Evolutionary conservation across 2,113 vertebrate genomes (phyloP), one percentile per base, ranked within the genome.

Genomic region (Gallinago undulata): DNA sequence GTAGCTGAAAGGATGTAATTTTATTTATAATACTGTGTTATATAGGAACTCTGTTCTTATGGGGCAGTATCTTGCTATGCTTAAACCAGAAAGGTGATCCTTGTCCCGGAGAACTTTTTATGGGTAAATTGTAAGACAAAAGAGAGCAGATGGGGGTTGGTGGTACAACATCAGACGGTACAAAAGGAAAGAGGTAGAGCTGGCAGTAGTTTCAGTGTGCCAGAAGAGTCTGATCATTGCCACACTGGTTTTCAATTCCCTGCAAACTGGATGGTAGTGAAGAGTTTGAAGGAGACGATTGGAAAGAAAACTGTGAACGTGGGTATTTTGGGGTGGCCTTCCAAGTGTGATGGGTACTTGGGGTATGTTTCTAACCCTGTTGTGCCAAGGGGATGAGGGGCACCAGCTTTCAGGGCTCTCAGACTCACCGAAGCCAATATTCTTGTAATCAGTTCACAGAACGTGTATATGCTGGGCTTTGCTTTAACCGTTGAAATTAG

Each of bases 311-410:
- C 11, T 13, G 10, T 21, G 37, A 53, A 67, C 1, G 1, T 15
- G 10, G n/a, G 51, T 55, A 12, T 82, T 83, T 55, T 18, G 5
- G 6, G 51, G 23, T 37, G 18, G 35, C 14, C 6, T 82, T 63
- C 24, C 47, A 50, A 70, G 45, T 2, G 1, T 1, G 0, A 4
- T 33, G 33, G 7, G 56, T 67, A 11, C 39, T 45, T 56, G 15
- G 31, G 22, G 14, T 55, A 17, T 0, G 0, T 62, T 90, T 84
- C 35, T 75, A 68, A 63, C 11, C 25, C 23, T 69, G 0, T 56
- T 86, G 68, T 68, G 78, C 59, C 1, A 1, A 39, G 45, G 14
- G 30, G 35, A 3, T 73, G 39, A 41, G 73, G 35, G n/a, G 8
- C 33, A n/a, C 11, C 0, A 0, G 8, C 25, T 50, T 77, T 19